Evolutionary conservation across 2,113 vertebrate species (phyloP).

Genomic region (Oophaga pumilio): DNA sequence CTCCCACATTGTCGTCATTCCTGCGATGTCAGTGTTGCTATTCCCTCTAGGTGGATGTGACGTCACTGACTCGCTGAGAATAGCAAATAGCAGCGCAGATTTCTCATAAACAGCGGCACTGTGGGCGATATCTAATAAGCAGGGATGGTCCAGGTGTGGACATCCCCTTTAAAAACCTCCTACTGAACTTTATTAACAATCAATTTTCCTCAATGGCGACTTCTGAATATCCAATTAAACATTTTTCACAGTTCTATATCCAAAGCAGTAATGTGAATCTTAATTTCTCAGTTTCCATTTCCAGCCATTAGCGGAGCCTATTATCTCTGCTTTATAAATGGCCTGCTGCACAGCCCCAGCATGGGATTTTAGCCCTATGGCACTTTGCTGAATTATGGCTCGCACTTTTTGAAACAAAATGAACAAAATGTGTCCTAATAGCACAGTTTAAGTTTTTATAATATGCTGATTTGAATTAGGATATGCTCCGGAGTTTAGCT

Average conservation of each 20-base stretch:
- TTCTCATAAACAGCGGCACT: too few species aligned
- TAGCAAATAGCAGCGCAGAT: too few species aligned
- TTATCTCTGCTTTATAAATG: slow-evolving; percentile 34
- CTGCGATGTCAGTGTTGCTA: too few species aligned
- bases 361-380: slow-evolving; percentile 20
- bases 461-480: background rate
- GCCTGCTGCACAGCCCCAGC: slow-evolving; percentile 28
- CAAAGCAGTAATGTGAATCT: background rate
- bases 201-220: background rate
- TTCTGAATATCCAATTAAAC: slow-evolving; percentile 24
- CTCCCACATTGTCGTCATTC: too few species aligned
- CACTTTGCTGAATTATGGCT: slow-evolving; percentile 20
- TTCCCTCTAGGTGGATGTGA: too few species aligned
- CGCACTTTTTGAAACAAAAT: slow-evolving; percentile 24
- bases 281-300: slow-evolving; percentile 24
- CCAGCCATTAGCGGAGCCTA: slow-evolving; percentile 17
- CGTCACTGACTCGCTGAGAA: too few species aligned
- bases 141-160: too few species aligned
- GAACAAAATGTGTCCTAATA: slow-evolving; percentile 29
- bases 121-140: too few species aligned
- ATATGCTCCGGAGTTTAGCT: background rate
- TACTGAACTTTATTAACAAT: background rate
- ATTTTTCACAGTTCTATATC: slow-evolving; percentile 8
- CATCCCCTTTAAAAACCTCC: too few species aligned
- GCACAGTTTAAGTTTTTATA: slow-evolving; percentile 1